Evolutionary conservation across 2,888 invertebrate species (phyloP).

Genomic region (Drosophila infuscata): DNA sequence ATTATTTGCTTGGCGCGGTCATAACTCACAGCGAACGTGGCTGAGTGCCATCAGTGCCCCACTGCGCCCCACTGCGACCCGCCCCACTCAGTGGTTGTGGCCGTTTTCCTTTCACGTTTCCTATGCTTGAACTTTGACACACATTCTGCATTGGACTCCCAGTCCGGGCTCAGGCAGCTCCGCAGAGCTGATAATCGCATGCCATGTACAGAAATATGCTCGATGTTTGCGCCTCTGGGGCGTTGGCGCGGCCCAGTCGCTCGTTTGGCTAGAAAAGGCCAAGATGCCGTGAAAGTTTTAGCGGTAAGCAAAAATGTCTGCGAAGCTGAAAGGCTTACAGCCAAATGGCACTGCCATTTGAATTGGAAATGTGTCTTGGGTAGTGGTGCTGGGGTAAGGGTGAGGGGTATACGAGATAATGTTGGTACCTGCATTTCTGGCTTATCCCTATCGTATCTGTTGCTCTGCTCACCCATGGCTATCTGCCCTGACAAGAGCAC

Average conservation of each 20-base stretch:
- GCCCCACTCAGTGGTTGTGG: slow-evolving; percentile 20
- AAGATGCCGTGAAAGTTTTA: slow-evolving; percentile 68
- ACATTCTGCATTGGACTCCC: slow-evolving; percentile 62
- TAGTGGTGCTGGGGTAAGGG: neutral
- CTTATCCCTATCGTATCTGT: slow-evolving; percentile 42
- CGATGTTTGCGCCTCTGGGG: slow-evolving; percentile 70
- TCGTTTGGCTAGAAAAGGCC: slow-evolving; percentile 18
- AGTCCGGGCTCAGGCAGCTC: slow-evolving; percentile 23
- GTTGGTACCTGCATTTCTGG: slow-evolving; percentile 24
- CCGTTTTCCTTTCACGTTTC: slow-evolving; percentile 73
- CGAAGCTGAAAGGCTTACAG: slow-evolving; percentile 56
- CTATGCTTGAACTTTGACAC: slow-evolving; percentile 76
- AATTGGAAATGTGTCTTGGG: slow-evolving; percentile 17
- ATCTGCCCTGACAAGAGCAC: slow-evolving; percentile 51
- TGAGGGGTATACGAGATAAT: neutral
- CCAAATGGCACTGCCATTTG: slow-evolving; percentile 28
- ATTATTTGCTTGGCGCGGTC: slow-evolving; percentile 77
- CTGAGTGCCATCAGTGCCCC: slow-evolving; percentile 42
- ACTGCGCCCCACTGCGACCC: neutral
- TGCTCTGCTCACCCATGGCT: slow-evolving; percentile 42
- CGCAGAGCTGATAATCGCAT: slow-evolving; percentile 70
- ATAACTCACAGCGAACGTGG: slow-evolving; percentile 71
- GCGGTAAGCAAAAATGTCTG: slow-evolving; percentile 41
- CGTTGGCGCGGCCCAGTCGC: slow-evolving; percentile 46
- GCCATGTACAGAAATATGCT: slow-evolving; percentile 67